Base-by-base conservation (phyloP, 2,113 vertebrate genomes). In the Melanotaenia duboulayi region DNA sequence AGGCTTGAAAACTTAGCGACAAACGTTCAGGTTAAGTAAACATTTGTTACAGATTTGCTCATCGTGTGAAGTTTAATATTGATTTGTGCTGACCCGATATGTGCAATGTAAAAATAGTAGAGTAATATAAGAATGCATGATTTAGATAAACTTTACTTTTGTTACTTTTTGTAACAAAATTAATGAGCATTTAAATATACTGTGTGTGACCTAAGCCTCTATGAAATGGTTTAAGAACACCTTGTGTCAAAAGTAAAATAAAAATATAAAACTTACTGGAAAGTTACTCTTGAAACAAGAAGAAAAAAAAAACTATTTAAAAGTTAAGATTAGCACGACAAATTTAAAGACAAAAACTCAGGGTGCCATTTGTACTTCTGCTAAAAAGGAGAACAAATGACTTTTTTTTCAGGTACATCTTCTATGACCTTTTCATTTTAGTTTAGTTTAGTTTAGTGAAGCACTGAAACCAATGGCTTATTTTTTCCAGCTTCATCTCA, bases 71-170 rank as follows among this genome's bases (percentile, higher is more conserved):
- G 40, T 42, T 11, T 42, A 42, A 42, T 9, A 42, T 42, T 42
- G 46, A 14, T 51, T 1, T 4, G 4, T 52, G 17, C 12, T 19
- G 35, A 67, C 61, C 22, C 22, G 32, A 9, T 13, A 49, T 12
- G 40, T 44, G 4, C 32, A 35, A 35, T 44, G 23, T 4, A 32
- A 48, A 4, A 13, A 57, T 32, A 24, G 40, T 5, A 24, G 32
- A 51, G 40, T 25, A 0, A 67, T 7, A 14, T n/a, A 1, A 19
- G 17, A 19, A n/a, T 48, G 25, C 16, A n/a, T 17, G 22, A 16
- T 20, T 52, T 49, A 28, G 58, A 49, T 73, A 25, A 48, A 56
- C 42, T 48, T 40, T 28, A 32, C 22, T 63, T 57, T 23, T 67
- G 32, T 48, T 57, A 24, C 19, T 63, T 52, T 23, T 67, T 35